These are phyloP conservation scores for Darevskia mixta DNA, from an alignment of 2,797 vertebrate species.

Conservation along the genomic window DNA sequence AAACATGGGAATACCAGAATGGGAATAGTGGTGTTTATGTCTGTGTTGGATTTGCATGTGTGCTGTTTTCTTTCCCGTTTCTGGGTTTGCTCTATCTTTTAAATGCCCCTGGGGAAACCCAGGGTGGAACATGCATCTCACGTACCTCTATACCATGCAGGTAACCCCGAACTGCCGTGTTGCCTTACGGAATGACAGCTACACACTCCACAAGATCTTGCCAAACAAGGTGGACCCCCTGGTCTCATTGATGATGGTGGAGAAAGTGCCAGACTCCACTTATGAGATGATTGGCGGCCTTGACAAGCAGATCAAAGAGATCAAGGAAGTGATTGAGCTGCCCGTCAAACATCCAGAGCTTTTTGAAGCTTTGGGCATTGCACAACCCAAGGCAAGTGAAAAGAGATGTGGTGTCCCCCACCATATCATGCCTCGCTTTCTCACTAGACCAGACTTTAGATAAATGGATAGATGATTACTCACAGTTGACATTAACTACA, in stretches of 20 bases:
- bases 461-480: neutral
- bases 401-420: neutral
- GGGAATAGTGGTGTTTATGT: neutral
- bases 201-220: conserved; percentile 98
- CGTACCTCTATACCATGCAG: conserved; percentile 67
- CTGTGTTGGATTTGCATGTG: neutral
- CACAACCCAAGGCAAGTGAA: conserved; percentile 92
- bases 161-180: conserved; percentile 98
- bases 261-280: conserved; percentile 98
- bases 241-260: conserved; percentile 99
- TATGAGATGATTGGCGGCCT: conserved; percentile 99
- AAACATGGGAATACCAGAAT: neutral
- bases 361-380: conserved; percentile 96
- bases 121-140: neutral
- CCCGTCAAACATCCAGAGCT: conserved; percentile 98
- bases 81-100: no score
- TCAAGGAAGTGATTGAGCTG: conserved; percentile 98
- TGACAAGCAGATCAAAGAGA: conserved; percentile 99
- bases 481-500: neutral
- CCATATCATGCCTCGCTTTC: neutral
- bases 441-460: neutral
- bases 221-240: conserved; percentile 98
- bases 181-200: conserved; percentile 96
- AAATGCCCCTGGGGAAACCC: neutral
- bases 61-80: no score